Percentiles rank a stretch among this genome's conserved stretches.
Conservation (phyloP, 2,113 vertebrate genomes). For the Hemiscyllium ocellatum region DNA sequence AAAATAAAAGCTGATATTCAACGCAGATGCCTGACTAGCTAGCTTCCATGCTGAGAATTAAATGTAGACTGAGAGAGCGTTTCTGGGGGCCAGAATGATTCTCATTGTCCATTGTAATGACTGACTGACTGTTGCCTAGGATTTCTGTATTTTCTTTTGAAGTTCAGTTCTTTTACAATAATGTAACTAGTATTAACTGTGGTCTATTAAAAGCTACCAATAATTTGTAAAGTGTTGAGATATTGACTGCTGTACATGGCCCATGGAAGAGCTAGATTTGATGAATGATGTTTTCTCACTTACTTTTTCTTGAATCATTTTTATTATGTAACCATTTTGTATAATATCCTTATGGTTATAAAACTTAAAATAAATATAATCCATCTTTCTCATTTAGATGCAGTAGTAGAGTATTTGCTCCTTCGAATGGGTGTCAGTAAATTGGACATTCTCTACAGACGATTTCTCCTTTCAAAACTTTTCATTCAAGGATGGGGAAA, state of each 20-base stretch:
- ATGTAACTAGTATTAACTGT: neutral
- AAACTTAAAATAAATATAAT: neutral
- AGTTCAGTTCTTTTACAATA: neutral
- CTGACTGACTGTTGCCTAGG: neutral
- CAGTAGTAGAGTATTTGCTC: constrained; percentile 45
- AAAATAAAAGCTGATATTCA: neutral
- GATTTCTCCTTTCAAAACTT: constrained; percentile 89
- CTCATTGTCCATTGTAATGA: neutral
- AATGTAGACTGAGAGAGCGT: neutral
- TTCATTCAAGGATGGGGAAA: constrained; percentile 97
- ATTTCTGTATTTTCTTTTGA: neutral
- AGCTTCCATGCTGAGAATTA: neutral
- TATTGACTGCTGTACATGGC: neutral
- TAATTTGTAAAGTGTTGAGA: neutral
- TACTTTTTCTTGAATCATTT: neutral
- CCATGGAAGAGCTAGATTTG: neutral
- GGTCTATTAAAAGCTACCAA: neutral
- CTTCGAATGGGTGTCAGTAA: constrained; percentile 86
- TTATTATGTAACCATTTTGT: neutral
- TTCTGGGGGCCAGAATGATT: neutral
- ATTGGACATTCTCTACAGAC: constrained; percentile 86
- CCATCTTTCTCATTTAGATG: constrained; percentile 56
- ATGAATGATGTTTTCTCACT: neutral
- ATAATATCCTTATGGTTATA: constrained; percentile 3
- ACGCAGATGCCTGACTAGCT: neutral